Percentiles rank a stretch among this genome's conserved stretches.
Conservation (phyloP, 2,888 invertebrate genomes). For the Acleris laterana region DNA sequence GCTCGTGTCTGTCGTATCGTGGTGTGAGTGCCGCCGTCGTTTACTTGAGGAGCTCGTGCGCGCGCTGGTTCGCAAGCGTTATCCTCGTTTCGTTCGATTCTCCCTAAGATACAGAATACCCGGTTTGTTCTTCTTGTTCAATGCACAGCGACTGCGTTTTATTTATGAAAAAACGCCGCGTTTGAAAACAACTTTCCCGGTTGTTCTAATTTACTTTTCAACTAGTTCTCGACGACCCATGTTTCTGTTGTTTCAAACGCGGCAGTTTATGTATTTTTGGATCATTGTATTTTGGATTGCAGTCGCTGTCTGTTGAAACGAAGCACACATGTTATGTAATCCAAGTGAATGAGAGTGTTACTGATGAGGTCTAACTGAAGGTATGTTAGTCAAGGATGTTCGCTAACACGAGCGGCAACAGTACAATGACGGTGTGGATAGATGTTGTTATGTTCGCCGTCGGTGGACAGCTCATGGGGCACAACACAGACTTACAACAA, state of each 20-base stretch:
- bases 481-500: conserved; percentile 62
- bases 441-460: conserved; percentile 55
- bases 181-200: conserved; percentile 10
- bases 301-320: conserved; percentile 63
- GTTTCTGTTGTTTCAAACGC: conserved; percentile 11
- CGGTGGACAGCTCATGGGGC: conserved; percentile 56
- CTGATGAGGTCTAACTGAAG: conserved; percentile 60
- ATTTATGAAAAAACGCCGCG: conserved; percentile 5
- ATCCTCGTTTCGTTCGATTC: conserved; percentile 98
- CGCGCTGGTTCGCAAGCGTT: conserved; percentile 98
- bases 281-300: conserved; percentile 21
- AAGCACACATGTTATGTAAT: conserved; percentile 58
- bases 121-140: conserved; percentile 61
- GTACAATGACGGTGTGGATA: conserved; percentile 58
- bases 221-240: background rate
- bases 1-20: conserved; percentile 51
- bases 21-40: conserved; percentile 68
- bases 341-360: conserved; percentile 67
- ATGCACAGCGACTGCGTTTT: conserved; percentile 61
- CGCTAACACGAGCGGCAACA: conserved; percentile 44
- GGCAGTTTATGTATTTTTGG: conserved; percentile 31
- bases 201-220: background rate
- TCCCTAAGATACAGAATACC: conserved; percentile 82
- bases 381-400: conserved; percentile 65
- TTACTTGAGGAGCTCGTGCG: conserved; percentile 97